A percentile compares a stretch with the other conserved stretches of the same genome.
Evolutionary conservation across 2,797 vertebrate genomes (phyloP).

Genomic region (Caiman crocodilus): DNA sequence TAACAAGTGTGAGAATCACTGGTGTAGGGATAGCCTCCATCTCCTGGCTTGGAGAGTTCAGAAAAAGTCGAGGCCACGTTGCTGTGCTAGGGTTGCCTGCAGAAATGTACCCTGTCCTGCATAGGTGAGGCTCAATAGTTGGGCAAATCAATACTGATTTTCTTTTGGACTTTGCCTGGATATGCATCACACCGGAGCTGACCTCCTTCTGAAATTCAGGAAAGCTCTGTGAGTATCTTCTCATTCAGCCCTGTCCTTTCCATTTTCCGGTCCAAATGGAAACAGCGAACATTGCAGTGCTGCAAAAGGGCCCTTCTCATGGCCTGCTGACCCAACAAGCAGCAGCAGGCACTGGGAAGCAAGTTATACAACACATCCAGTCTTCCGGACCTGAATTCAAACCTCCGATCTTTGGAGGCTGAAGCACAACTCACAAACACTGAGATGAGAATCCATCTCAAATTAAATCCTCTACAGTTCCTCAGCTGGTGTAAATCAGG

Average conservation of each 20-base stretch:
- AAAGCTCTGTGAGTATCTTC: background rate
- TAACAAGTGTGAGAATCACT: too few species aligned
- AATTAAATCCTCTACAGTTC: background rate
- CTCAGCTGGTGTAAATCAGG: background rate
- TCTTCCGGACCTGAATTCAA: background rate
- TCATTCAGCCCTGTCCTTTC: background rate
- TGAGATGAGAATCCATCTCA: background rate
- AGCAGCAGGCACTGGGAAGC: rapidly evolving
- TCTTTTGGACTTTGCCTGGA: background rate
- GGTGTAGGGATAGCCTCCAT: background rate
- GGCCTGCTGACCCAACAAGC: background rate
- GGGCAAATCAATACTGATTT: background rate
- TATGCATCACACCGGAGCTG: background rate
- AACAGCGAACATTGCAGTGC: background rate
- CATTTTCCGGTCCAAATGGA: background rate
- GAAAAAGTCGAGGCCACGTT: background rate
- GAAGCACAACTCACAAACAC: rapidly evolving
- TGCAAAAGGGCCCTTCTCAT: background rate
- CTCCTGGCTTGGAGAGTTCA: background rate
- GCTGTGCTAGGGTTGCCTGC: background rate
- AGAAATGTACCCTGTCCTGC: background rate
- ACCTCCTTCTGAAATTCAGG: background rate
- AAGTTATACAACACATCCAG: background rate
- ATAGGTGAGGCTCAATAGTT: background rate
- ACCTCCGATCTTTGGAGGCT: background rate